phyloP scores from a whole-genome alignment of 2,888 invertebrate genomes.

The Panorpa germanica region DNA sequence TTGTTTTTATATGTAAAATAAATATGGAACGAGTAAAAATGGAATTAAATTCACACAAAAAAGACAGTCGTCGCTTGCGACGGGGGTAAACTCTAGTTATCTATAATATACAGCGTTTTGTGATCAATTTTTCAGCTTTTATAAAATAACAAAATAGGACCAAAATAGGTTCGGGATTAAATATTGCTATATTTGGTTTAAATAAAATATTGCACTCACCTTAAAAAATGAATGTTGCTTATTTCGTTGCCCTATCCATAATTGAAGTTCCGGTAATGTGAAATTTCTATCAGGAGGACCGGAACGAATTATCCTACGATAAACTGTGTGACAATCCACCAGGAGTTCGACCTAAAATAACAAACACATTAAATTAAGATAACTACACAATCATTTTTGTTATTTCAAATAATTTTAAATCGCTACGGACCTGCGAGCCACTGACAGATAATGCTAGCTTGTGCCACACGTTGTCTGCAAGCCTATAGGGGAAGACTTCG shows the following conservation, averaged over 20 bases:
- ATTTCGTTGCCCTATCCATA: slow-evolving; percentile 80
- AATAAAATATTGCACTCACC: slow-evolving; percentile 33
- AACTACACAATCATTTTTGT: too few species aligned
- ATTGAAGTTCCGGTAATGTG: slow-evolving; percentile 47
- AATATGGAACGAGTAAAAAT: too few species aligned
- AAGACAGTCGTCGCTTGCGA: too few species aligned
- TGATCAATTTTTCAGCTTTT: too few species aligned
- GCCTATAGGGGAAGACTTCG: slow-evolving; percentile 72
- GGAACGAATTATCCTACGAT: slow-evolving; percentile 58
- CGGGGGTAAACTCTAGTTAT: too few species aligned
- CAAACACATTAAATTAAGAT: too few species aligned
- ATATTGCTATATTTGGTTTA: neutral
- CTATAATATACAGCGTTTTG: too few species aligned
- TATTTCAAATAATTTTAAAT: too few species aligned
- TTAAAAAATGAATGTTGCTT: slow-evolving; percentile 66
- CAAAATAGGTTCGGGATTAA: neutral
- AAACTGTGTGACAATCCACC: slow-evolving; percentile 73
- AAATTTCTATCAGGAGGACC: slow-evolving; percentile 59
- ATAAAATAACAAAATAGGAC: too few species aligned
- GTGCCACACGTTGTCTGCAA: slow-evolving; percentile 82
- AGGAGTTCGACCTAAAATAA: too few species aligned
- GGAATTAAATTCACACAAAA: too few species aligned
- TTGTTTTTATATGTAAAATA: too few species aligned
- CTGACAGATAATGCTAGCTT: slow-evolving; percentile 68
- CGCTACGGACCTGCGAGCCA: slow-evolving; percentile 64